phyloP scores from a whole-genome alignment of 2,888 invertebrate genomes.

The Drosophila meridiana region DNA sequence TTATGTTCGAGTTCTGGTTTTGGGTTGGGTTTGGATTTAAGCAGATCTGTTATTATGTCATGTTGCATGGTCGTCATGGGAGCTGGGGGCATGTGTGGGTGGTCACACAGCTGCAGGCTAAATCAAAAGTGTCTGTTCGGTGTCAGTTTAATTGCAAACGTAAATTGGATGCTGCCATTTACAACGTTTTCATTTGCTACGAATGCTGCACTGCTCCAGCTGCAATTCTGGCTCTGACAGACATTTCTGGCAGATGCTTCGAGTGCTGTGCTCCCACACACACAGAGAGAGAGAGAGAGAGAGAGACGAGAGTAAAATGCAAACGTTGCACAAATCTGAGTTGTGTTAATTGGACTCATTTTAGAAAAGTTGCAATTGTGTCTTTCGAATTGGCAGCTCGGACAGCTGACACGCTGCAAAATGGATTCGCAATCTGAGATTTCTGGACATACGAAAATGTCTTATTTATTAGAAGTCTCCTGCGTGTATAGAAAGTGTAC shows the following conservation, averaged over 20 bases:
- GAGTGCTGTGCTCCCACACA: conserved; percentile 8
- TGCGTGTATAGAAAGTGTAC: not conserved
- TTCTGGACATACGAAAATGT: not conserved
- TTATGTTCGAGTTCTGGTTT: conserved; percentile 7
- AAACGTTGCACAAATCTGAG: conserved; percentile 77
- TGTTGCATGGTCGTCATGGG: conserved; percentile 34
- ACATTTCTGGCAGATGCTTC: conserved; percentile 66
- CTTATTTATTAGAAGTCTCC: not conserved
- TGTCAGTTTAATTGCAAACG: conserved; percentile 83
- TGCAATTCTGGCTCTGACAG: conserved; percentile 50
- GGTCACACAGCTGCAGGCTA: conserved; percentile 53
- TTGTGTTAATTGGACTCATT: conserved; percentile 78
- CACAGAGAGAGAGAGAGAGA: not conserved
- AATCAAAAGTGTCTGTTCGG: conserved; percentile 82
- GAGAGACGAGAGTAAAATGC: conserved; percentile 44
- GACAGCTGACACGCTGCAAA: conserved; percentile 48
- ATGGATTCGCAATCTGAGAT: conserved; percentile 22
- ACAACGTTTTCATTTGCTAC: conserved; percentile 76
- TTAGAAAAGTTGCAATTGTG: conserved; percentile 68
- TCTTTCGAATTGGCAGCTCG: conserved; percentile 69
- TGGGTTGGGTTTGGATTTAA: conserved; percentile 25
- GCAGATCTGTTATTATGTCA: conserved; percentile 50
- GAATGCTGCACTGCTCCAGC: conserved; percentile 30
- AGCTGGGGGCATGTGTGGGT: conserved; percentile 2
- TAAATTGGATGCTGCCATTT: conserved; percentile 82